A percentile compares a stretch with the other conserved stretches of the same genome.
Evolutionary conservation across 2,888 invertebrate genomes (phyloP).

Genomic region (Habroteleia sp.): DNA sequence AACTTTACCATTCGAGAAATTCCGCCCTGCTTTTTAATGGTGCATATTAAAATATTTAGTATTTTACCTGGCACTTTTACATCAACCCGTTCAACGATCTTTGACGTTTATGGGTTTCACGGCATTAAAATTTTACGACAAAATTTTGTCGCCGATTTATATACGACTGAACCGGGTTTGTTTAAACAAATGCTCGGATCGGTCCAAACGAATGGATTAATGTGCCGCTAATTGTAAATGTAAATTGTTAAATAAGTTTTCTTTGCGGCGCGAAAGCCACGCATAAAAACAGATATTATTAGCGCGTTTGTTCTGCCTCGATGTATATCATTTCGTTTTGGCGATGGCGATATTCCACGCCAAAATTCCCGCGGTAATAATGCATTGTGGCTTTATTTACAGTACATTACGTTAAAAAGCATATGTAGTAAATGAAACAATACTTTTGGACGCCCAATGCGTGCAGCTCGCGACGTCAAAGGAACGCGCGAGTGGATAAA

Average conservation of each 20-base stretch:
- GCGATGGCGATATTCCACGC: background rate
- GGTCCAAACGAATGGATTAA: constrained; percentile 11
- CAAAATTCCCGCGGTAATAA: constrained; percentile 23
- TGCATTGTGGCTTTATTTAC: constrained; percentile 28
- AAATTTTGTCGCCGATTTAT: constrained; percentile 15
- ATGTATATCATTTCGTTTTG: constrained; percentile 16
- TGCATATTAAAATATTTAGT: constrained; percentile 17
- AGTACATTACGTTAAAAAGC: constrained; percentile 33
- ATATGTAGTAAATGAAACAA: constrained; percentile 37
- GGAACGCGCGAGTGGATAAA: background rate
- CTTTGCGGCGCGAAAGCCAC: background rate
- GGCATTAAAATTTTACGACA: constrained; percentile 18
- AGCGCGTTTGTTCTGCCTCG: background rate
- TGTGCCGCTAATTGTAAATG: constrained; percentile 9
- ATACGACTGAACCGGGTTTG: constrained; percentile 1
- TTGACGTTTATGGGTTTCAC: constrained; percentile 28
- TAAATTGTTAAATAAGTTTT: constrained; percentile 13
- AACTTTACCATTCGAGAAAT: background rate
- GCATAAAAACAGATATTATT: constrained; percentile 6
- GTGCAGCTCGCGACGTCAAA: background rate
- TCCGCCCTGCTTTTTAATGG: constrained; percentile 4
- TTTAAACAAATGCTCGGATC: constrained; percentile 18
- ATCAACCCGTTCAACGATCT: constrained; percentile 7
- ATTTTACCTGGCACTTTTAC: constrained; percentile 14
- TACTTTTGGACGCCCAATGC: constrained; percentile 15